These are phyloP conservation scores for Torymus tubicola DNA, from an alignment of 2,888 invertebrate genomes.

Conservation along the genomic window DNA sequence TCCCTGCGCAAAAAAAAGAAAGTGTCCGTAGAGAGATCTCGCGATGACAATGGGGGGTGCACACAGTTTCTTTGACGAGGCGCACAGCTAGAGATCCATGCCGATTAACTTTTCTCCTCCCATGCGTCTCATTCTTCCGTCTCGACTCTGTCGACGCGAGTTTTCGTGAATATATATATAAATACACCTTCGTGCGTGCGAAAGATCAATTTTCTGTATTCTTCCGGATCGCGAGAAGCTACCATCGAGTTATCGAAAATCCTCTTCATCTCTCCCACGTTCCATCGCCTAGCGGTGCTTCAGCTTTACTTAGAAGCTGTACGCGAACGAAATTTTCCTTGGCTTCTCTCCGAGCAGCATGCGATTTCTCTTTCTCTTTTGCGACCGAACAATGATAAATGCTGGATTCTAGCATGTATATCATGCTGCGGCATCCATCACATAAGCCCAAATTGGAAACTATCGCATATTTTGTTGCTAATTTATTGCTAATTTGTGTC, in stretches of 20 bases:
- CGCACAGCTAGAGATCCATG: slow-evolving; percentile 37
- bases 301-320: not conserved
- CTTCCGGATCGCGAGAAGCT: not conserved
- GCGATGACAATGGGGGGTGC: slow-evolving; percentile 12
- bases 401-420: not conserved
- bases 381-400: slow-evolving; percentile 20
- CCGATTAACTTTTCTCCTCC: slow-evolving; percentile 38
- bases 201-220: slow-evolving; percentile 26
- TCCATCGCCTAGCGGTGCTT: no score
- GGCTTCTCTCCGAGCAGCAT: slow-evolving; percentile 5
- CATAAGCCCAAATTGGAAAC: no score
- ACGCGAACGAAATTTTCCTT: slow-evolving; percentile 42
- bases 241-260: slow-evolving; percentile 61
- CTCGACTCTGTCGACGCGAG: no score
- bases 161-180: no score
- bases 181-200: not conserved
- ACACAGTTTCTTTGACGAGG: slow-evolving; percentile 32
- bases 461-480: no score
- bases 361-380: not conserved
- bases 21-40: not conserved
- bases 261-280: slow-evolving; percentile 26
- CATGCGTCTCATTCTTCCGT: no score
- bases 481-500: no score
- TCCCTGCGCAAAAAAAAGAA: not conserved
- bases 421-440: no score